Conservation (phyloP, 2,888 invertebrate species). For the Acrobasis suavella region DNA sequence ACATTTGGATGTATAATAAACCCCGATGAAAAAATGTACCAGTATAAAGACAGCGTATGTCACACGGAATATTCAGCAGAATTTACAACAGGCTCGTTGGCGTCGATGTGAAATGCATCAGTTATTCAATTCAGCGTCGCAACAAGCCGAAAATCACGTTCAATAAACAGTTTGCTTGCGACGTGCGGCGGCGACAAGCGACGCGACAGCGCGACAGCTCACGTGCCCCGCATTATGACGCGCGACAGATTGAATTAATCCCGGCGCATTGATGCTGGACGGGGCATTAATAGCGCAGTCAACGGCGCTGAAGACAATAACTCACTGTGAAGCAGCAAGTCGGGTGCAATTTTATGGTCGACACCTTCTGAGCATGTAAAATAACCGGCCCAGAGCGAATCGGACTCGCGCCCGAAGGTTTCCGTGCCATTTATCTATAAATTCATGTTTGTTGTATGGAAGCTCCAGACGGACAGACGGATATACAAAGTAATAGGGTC, state of each 20-base stretch:
- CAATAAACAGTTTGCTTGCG: conserved; percentile 18
- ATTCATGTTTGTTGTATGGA: no score
- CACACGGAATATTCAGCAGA: background rate
- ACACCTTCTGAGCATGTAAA: no score
- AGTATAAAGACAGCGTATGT: background rate
- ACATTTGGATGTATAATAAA: no score
- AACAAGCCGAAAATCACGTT: conserved; percentile 12
- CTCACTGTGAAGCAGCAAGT: background rate
- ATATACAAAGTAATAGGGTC: no score
- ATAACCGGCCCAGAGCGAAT: no score
- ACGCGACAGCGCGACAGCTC: conserved; percentile 1
- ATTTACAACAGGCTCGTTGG: no score
- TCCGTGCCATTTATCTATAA: no score
- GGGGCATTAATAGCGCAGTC: background rate
- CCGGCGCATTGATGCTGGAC: background rate
- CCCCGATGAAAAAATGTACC: no score
- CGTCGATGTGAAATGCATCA: conserved; percentile 1
- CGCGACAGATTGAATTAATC: conserved; percentile 6
- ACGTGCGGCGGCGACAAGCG: conserved; percentile 4
- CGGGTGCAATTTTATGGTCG: background rate
- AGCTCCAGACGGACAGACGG: no score
- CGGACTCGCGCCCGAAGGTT: no score
- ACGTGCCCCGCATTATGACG: conserved; percentile 4
- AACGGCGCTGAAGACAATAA: background rate
- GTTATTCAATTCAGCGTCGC: conserved; percentile 8